Evolutionary conservation across 2,113 vertebrate genomes (phyloP).

Genomic region (Sinocyclocheilus rhinocerous): DNA sequence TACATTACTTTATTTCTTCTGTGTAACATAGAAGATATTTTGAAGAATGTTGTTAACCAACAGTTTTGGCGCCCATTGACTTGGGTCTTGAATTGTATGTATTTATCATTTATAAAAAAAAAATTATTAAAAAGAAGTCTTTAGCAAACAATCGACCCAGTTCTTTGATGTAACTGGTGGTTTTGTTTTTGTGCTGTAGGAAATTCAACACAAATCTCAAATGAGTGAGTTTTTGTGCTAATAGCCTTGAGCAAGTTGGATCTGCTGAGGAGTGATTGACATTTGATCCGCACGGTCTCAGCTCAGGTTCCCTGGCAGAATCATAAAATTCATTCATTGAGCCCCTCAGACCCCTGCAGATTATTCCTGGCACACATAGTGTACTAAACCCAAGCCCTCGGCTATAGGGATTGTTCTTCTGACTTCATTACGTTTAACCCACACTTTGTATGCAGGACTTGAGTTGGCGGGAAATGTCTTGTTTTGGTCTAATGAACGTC

Average conservation of each 20-base stretch:
- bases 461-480: slow-evolving; percentile 27
- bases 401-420: neutral
- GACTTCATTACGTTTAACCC: slow-evolving; percentile 14
- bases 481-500: slow-evolving; percentile 36
- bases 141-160: neutral
- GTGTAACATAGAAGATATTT: neutral
- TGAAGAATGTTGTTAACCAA: neutral
- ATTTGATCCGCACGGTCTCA: neutral
- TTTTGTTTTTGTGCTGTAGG: neutral
- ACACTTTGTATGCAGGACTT: slow-evolving; percentile 14
- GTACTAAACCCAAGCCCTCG: slow-evolving; percentile 4
- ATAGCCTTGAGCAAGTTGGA: slow-evolving; percentile 32
- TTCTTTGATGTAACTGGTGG: slow-evolving; percentile 2
- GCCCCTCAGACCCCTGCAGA: neutral
- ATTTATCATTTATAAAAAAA: no score
- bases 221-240: slow-evolving; percentile 16
- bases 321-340: slow-evolving; percentile 37
- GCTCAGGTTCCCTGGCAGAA: slow-evolving; percentile 8
- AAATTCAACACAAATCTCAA: neutral
- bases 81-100: no score
- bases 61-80: neutral
- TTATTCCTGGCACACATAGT: slow-evolving; percentile 8
- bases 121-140: neutral
- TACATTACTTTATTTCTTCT: neutral
- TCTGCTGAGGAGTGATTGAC: slow-evolving; percentile 29